A percentile compares a stretch with the other conserved stretches of the same genome.
Evolutionary conservation across 1,140 invertebrate genomes (phyloP).

Genomic region (Heliconius eleuchia): DNA sequence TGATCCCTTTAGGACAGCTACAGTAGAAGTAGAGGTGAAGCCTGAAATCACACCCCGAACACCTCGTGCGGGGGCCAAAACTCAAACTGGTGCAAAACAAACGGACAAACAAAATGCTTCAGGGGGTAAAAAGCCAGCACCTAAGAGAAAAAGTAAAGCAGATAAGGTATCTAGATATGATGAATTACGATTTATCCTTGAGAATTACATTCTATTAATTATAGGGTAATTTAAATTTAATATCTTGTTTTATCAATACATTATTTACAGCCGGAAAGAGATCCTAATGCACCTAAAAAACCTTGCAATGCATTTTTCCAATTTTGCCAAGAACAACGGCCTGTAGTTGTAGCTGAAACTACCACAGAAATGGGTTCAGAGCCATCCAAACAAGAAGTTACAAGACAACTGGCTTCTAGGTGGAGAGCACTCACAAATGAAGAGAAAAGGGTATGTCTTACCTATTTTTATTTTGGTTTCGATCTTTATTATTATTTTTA

Average conservation of each 20-base stretch:
- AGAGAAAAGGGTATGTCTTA: slow-evolving; percentile 85
- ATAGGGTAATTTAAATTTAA: neutral
- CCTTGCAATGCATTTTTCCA: slow-evolving; percentile 91
- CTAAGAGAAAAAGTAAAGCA: slow-evolving; percentile 79
- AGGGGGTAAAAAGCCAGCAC: slow-evolving; percentile 66
- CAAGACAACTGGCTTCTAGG: slow-evolving; percentile 86
- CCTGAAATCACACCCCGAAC: slow-evolving; percentile 54
- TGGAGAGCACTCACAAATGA: slow-evolving; percentile 87
- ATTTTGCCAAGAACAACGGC: slow-evolving; percentile 90
- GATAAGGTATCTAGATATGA: slow-evolving; percentile 65
- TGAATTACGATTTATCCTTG: neutral
- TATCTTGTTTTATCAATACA: neutral
- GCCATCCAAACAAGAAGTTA: slow-evolving; percentile 88
- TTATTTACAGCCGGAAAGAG: slow-evolving; percentile 78
- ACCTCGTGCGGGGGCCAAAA: slow-evolving; percentile 52
- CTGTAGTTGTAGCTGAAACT: slow-evolving; percentile 86
- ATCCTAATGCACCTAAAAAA: slow-evolving; percentile 90
- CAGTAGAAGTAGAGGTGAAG: slow-evolving; percentile 71
- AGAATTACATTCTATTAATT: neutral
- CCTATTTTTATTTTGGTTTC: neutral
- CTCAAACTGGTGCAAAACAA: slow-evolving; percentile 65
- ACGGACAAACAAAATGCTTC: slow-evolving; percentile 63
- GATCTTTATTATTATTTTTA: too few relatives aligned
- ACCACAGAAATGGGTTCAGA: slow-evolving; percentile 84
- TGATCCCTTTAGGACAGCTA: slow-evolving; percentile 72